Base-by-base conservation (phyloP, 2,113 vertebrate genomes). In the Hippoglossus stenolepis region DNA sequence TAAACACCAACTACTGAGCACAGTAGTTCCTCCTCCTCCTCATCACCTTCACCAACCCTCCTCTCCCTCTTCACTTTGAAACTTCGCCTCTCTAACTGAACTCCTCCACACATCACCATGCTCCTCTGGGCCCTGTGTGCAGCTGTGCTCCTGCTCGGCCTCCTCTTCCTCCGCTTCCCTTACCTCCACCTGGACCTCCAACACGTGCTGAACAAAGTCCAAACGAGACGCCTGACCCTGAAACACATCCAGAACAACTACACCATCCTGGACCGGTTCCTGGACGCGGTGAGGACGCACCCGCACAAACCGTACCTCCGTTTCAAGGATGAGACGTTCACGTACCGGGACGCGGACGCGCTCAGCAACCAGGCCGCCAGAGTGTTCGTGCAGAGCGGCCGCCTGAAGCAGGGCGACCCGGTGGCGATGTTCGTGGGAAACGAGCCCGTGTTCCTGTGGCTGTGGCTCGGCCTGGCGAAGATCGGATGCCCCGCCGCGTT, bases 381-480 rank as follows among this genome's bases (percentile, higher is more conserved):
- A 45, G 92, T 67, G 0, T 57, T 95, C 23, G 80, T 79, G 70
- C 54, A 61, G 3, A 77, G 76, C 14, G 75, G 88, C 0, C 40
- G 40, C 0, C 18, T 95, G 2, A 69, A 81, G 17, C 21, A 65
- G 28, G 92, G 93, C 0, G 91, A 95, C 68, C 82, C 83, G 0
- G 93, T 94, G 0, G 94, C 91, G 5, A 65, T 96, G n/a, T 92
- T 95, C 51, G 2, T 95, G n/a, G 82, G 82, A 4, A 95, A 95
- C n/a, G 85, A 94, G 43, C 94, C 95, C 0, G 53, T 73, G 17
- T 95, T 91, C 10, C 20, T 91, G 49, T 95, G 93, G 92, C 69
- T 91, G 18, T 95, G 92, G 93, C 40, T 96, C 20, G 94, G 85
- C 11, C 40, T 95, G 73, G 1, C 82, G 7, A 96, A 96, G 79